Conservation (phyloP, 2,797 vertebrate species). For the Halcyon chelicuti region DNA sequence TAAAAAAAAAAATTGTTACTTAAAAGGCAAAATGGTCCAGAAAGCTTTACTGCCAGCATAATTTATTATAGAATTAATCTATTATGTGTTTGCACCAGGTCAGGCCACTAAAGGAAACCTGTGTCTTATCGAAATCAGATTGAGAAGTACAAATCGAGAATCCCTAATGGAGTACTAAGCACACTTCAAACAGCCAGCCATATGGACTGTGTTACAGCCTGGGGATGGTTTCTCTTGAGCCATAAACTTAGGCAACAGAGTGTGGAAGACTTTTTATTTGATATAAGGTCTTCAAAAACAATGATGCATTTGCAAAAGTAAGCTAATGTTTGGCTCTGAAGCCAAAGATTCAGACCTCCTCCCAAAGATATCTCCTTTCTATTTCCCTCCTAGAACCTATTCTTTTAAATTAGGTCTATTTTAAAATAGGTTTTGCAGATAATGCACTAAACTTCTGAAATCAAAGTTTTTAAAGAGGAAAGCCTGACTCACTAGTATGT, state of each 20-base stretch:
- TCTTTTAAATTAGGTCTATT: conserved; percentile 13
- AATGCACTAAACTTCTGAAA: background rate
- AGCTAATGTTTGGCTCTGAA: background rate
- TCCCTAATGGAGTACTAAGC: conserved; percentile 81
- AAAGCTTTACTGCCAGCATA: conserved; percentile 77
- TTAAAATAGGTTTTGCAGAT: conserved; percentile 26
- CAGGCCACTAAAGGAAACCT: conserved; percentile 71
- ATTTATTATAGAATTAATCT: conserved; percentile 82
- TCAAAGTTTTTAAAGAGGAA: conserved; percentile 20
- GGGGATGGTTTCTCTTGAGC: conserved; percentile 72
- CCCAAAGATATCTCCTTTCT: background rate
- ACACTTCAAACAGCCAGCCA: conserved; percentile 83
- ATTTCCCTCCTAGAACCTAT: background rate
- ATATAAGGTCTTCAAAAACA: conserved; percentile 56
- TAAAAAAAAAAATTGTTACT: conserved; percentile 68
- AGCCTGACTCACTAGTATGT: background rate
- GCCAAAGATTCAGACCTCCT: conserved; percentile 3
- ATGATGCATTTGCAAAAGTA: conserved; percentile 39
- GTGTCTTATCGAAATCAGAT: conserved; percentile 82
- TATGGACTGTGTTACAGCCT: conserved; percentile 82
- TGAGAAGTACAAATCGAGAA: conserved; percentile 77
- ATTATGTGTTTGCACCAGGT: conserved; percentile 79
- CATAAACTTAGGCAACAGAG: conserved; percentile 58
- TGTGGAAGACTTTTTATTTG: conserved; percentile 45
- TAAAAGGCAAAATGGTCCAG: conserved; percentile 76